These are phyloP conservation scores for Trissonchulus latispiculum DNA, from an alignment of 2,888 invertebrate genomes.

Conservation along the genomic window DNA sequence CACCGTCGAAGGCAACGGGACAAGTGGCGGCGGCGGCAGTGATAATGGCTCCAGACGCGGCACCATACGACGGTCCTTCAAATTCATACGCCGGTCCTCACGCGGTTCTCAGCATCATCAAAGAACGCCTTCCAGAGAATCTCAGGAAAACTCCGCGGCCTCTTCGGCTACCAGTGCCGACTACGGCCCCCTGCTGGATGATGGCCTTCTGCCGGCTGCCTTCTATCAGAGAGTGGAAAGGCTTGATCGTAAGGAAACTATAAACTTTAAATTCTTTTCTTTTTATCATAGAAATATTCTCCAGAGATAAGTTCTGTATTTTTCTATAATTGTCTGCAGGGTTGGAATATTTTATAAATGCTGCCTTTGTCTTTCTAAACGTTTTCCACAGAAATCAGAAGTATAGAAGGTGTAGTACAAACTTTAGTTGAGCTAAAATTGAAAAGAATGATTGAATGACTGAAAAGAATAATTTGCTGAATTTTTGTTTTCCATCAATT, in stretches of 20 bases:
- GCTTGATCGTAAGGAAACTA: constrained; percentile 80
- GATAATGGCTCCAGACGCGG: constrained; percentile 24
- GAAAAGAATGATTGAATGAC: too few species aligned
- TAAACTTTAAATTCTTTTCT: too few species aligned
- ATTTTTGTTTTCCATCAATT: too few species aligned
- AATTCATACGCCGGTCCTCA: constrained; percentile 25
- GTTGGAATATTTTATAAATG: too few species aligned
- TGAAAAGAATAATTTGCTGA: too few species aligned
- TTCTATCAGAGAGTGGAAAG: constrained; percentile 81
- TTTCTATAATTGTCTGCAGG: too few species aligned
- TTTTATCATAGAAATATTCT: too few species aligned
- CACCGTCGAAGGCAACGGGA: constrained; percentile 24
- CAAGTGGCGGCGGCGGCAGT: constrained; percentile 13
- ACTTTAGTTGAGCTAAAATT: too few species aligned
- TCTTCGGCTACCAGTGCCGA: constrained; percentile 53
- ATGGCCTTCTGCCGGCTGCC: constrained; percentile 44
- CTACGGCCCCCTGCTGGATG: constrained; percentile 71
- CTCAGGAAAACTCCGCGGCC: constrained; percentile 74
- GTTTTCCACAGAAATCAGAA: too few species aligned
- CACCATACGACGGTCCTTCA: constrained; percentile 23
- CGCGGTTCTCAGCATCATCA: constrained; percentile 18
- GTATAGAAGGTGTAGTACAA: too few species aligned
- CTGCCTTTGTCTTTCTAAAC: too few species aligned
- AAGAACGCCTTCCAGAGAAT: constrained; percentile 48
- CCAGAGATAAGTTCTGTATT: too few species aligned